Conservation (phyloP, 2,888 invertebrate species). For the Clostera curtula region DNA sequence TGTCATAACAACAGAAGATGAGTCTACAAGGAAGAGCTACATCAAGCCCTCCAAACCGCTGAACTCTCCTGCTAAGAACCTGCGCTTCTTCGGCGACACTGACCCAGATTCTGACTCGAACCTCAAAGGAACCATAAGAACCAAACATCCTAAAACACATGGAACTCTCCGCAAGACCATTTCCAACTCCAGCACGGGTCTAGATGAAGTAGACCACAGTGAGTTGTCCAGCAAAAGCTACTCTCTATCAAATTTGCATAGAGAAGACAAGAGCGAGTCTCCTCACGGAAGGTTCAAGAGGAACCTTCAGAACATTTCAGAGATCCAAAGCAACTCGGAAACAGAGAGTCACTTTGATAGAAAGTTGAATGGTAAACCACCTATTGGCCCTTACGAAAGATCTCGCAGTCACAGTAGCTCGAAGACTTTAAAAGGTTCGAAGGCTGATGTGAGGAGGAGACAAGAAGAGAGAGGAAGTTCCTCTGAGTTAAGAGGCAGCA, state of each 20-base stretch:
- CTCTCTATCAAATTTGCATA: conserved; percentile 57
- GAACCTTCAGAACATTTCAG: conserved; percentile 76
- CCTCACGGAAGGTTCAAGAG: conserved; percentile 54
- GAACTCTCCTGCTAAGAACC: conserved; percentile 77
- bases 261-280: conserved; percentile 45
- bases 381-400: conserved; percentile 61
- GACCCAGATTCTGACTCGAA: conserved; percentile 83
- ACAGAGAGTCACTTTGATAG: conserved; percentile 53
- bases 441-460: conserved; percentile 35
- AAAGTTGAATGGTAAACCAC: conserved; percentile 47
- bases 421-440: conserved; percentile 52
- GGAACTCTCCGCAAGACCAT: conserved; percentile 55
- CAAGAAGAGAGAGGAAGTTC: conserved; percentile 41
- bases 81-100: conserved; percentile 90
- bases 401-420: conserved; percentile 66
- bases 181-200: conserved; percentile 60
- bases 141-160: conserved; percentile 42
- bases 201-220: conserved; percentile 58
- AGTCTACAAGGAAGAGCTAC: conserved; percentile 55
- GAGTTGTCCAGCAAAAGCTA: conserved; percentile 56
- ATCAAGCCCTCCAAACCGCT: conserved; percentile 42
- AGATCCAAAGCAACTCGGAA: conserved; percentile 64
- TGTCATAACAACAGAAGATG: conserved; percentile 74
- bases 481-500: conserved; percentile 58
- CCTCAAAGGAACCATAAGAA: conserved; percentile 42